A percentile compares a stretch with the other conserved stretches of the same genome.
Evolutionary conservation across 2,113 vertebrate genomes (phyloP).

Genomic region (Serilophus lunatus): DNA sequence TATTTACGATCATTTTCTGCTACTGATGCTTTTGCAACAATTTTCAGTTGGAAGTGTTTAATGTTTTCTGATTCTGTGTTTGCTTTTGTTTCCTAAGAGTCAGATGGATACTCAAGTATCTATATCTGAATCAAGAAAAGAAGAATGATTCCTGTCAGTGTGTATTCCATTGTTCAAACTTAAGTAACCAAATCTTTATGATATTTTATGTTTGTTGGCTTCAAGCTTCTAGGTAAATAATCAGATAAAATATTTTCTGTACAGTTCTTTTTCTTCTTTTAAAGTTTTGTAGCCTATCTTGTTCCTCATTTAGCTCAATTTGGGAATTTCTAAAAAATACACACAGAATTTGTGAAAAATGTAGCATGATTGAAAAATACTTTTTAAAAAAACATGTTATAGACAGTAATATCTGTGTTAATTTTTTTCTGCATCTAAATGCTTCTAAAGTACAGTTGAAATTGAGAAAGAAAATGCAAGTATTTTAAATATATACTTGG

Average conservation of each 20-base stretch:
- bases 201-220: neutral
- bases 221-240: neutral
- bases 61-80: neutral
- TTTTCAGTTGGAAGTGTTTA: conserved; percentile 1
- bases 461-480: neutral
- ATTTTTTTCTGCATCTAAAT: neutral
- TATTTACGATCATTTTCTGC: conserved; percentile 15
- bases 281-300: neutral
- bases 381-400: neutral
- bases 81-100: conserved; percentile 36
- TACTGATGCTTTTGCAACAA: neutral
- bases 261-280: neutral
- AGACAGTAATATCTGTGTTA: neutral
- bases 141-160: neutral
- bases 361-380: neutral
- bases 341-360: neutral
- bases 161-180: neutral
- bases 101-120: neutral
- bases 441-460: neutral
- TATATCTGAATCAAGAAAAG: neutral
- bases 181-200: neutral
- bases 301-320: neutral
- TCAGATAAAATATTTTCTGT: neutral
- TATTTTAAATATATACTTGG: neutral
- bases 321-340: neutral